Base-by-base conservation (phyloP, 2,113 vertebrate genomes). In the Pungitius pungitius region DNA sequence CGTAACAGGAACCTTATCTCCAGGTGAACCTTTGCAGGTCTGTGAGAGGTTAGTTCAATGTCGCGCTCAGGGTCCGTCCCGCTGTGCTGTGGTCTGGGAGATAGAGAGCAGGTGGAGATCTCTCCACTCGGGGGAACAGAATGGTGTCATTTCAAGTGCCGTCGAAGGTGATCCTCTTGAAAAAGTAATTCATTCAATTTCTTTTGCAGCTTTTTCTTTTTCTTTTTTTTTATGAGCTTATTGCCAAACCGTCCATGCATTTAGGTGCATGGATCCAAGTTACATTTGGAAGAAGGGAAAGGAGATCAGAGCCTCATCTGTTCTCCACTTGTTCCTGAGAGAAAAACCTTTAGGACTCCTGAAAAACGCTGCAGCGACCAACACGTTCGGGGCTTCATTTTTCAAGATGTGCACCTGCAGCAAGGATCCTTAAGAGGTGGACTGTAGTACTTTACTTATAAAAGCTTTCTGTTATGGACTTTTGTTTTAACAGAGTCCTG, bases 1-100 rank as follows among this genome's bases (percentile, higher is more conserved):
- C 4, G 3, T 71, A 58, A 90, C 73, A 69, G 75, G 68, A 67
- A 78, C 69, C 74, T 80, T 86, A 81, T 88, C 78, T 79, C 73
- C 26, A 70, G 69, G 61, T 85, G 68, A 77, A 84, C 74, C 70
- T 81, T 27, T 68, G 84, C 79, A 62, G 54, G 73, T 75, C 71
- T 84, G 64, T 80, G 72, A 82, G 71, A 86, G 78, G 80, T 79
- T 77, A 84, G 84, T 82, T 80, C 77, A 87, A 73, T 82, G 86
- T 86, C 80, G 67, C 73, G 75, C 7, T 77, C 43, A 33, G 30
- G 57, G 40, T 68, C 62, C 57, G 69, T 78, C 81, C 52, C n/a
- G n/a, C n/a, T n/a, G n/a, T 61, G 71, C 62, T 13, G 55, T 70
- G 60, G 73, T 81, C 72, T 69, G 52, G 70, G 66, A 85, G 73